phyloP scores from a whole-genome alignment of 2,797 vertebrate species.

The Onychomys leucogaster region DNA sequence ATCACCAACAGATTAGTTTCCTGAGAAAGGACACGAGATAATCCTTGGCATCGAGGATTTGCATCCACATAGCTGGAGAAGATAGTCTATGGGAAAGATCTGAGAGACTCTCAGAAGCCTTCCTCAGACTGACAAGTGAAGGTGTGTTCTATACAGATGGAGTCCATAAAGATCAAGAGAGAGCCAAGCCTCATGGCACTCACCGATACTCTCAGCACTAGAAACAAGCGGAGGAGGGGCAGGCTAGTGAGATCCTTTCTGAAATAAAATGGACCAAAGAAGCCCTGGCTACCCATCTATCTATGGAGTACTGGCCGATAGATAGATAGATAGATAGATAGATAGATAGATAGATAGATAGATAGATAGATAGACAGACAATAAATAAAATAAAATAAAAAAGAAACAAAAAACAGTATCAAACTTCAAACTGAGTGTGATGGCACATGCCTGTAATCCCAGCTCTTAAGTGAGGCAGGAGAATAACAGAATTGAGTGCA shows the following conservation, averaged over 20 bases:
- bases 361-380: too few relatives aligned
- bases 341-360: too few relatives aligned
- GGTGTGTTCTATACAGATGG: background rate
- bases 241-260: background rate
- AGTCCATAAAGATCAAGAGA: background rate
- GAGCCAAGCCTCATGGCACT: background rate
- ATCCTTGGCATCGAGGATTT: background rate
- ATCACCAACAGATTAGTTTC: background rate
- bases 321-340: too few relatives aligned
- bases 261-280: background rate
- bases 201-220: too few relatives aligned
- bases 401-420: background rate
- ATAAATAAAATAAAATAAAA: background rate
- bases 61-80: background rate
- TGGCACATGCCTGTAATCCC: background rate
- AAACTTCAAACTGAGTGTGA: background rate
- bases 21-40: background rate
- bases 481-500: background rate
- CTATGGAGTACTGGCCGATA: background rate
- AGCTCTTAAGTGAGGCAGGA: background rate
- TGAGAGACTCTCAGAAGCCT: background rate
- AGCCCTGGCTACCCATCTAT: background rate
- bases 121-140: background rate
- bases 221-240: background rate
- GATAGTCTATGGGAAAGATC: background rate